Base-by-base conservation (phyloP, 2,797 vertebrate species). In the Choloepus didactylus region DNA sequence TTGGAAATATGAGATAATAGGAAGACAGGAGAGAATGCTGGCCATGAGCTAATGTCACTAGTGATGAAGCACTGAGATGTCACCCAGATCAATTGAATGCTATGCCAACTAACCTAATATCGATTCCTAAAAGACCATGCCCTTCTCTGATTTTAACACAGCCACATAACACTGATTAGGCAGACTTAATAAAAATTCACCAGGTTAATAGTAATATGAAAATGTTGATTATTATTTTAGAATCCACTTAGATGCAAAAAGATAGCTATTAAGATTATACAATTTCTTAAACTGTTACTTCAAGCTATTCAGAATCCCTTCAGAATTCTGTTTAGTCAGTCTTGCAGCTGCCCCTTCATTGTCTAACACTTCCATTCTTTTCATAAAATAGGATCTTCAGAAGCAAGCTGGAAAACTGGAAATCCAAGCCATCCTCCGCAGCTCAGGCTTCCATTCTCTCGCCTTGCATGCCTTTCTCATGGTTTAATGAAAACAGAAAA, bases 401-500 rank as follows among this genome's bases (percentile, higher is more conserved):
- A 97, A 97, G 98, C 96, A 96, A 97, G 94, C 94, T 98, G 97
- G 98, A 98, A 90, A 96, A 94, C 80, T 98, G 98, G 97, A 94
- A 97, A 95, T 96, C 54, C 70, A 92, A 59, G 91, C 94, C 98
- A 23, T 67, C 95, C 59, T 87, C 97, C 1, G 29, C 97, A 89
- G 95, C 97, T 44, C 95, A 81, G 84, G 98, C 98, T 93, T 97
- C 98, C 88, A 88, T 97, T 87, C 97, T 97, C 82, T 98, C 98
- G 56, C 97, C 97, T 93, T 98, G 98, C 96, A 96, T 98, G 87
- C 98, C 98, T 77, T 98, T 98, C 97, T 97, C 97, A 8, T 98
- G 98, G 98, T 98, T 98, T 96, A 98, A 98, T 83, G 98, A 98
- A 96, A 98, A 98, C 85, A 77, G 98, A 90, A 98, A 98, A 95